Percentiles rank a stretch among this genome's conserved stretches.
These are phyloP conservation scores for Xiphias gladius DNA, from an alignment of 2,113 vertebrate species.

Conservation along the genomic window DNA sequence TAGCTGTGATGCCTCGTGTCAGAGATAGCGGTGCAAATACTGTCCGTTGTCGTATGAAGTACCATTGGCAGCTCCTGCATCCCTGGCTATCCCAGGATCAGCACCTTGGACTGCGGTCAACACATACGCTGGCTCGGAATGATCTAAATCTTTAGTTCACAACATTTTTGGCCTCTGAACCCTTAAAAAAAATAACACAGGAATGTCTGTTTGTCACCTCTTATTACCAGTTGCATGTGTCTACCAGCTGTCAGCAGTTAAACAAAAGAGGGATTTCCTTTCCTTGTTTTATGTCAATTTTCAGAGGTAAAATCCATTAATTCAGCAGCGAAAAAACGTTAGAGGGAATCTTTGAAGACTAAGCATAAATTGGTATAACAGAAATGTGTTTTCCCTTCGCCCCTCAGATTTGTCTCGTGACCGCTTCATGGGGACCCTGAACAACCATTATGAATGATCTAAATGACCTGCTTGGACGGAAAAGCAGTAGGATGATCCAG, in stretches of 20 bases:
- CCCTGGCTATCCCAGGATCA: conserved; percentile 20
- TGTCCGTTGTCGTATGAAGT: background rate
- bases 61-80: background rate
- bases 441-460: background rate
- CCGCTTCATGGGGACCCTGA: too few relatives aligned
- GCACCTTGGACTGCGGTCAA: conserved; percentile 26
- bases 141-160: background rate
- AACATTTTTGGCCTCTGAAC: background rate
- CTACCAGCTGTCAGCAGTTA: background rate
- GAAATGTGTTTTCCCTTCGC: background rate
- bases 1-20: background rate
- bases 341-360: background rate
- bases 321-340: background rate
- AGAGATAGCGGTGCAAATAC: too few relatives aligned
- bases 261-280: background rate
- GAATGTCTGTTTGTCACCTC: background rate
- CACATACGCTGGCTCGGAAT: background rate
- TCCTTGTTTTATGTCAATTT: background rate
- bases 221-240: too few relatives aligned
- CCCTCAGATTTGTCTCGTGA: background rate
- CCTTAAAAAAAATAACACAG: background rate
- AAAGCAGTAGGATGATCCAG: background rate
- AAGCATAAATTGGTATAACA: background rate
- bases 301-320: background rate
- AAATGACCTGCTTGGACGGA: background rate